Base-by-base conservation (phyloP, 2,797 vertebrate species). In the Gobionotothen gibberifrons region DNA sequence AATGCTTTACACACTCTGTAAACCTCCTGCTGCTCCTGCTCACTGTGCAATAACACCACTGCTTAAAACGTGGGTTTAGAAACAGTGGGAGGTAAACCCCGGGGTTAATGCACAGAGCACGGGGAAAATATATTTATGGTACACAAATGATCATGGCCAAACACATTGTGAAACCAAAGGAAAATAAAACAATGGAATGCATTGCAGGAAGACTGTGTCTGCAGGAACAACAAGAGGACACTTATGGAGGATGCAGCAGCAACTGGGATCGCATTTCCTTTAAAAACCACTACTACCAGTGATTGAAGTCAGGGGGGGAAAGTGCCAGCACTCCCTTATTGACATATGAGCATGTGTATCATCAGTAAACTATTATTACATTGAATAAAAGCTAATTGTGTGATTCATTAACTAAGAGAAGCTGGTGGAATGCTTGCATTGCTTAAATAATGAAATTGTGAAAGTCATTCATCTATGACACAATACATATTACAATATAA, bases 1-100 rank as follows among this genome's bases (percentile, higher is more conserved):
- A 68, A 82, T 58, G 75, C 77, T 82, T 86, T 67, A 84, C 76
- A 79, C 82, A 36, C 81, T 70, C 74, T 77, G 79, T 79, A 90
- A 88, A 87, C 73, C 85, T 82, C 77, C 84, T 46, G 76, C 83
- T 81, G 83, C 66, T 77, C 56, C 43, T 13, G 43, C 74, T 83
- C 32, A 56, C 79, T 60, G 70, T 84, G 78, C 62, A 88, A 76
- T 76, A 86, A 89, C 80, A 78, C 64, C 58, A 13, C 54, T 14
- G 73, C 44, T 70, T 66, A 53, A 83, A 86, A 78, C 48, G 19
- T 56, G 61, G 74, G 52, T 74, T 81, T 63, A 51, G 58, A 70
- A 74, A 79, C 78, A 73, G 72, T n/a, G 53, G 83, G 82, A 69
- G 81, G 66, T 49, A 32, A 82, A 85, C 54, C 65, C n/a, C 47